Evolutionary conservation across 1,140 invertebrate species (phyloP), one percentile per base, ranked within the genome.

Genomic region (Tetragonula clypearis): DNA sequence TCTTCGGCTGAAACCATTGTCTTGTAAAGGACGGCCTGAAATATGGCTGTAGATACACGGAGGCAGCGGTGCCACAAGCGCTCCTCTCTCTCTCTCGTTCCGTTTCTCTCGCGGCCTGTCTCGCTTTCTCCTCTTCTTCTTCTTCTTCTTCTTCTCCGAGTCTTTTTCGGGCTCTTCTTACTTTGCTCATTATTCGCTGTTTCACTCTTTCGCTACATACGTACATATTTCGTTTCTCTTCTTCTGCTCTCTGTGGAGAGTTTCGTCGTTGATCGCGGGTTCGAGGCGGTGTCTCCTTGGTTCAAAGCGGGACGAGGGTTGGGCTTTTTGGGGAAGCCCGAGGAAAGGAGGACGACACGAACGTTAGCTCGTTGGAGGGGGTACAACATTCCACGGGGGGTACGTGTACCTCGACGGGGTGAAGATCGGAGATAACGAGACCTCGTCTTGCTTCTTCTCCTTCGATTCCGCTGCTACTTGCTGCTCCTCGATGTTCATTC

Each of bases 1-100:
- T 84, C 78, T 87, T 88, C 88, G 88, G 86, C 86, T 93, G 92
- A 93, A 93, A 92, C 91, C 92, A 93, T 93, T 93, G 92, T 93
- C 92, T 93, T 93, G 92, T 93, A 92, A 93, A 92, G 90, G 87
- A 88, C 91, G 86, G 85, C 17, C 86, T 92, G 88, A 93, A 93
- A 92, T 93, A 93, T 93, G 84, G 90, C 91, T 82, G 86, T 79
- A 93, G 92, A 93, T 93, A 93, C 88, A 91, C 84, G 85, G 89
- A 86, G 87, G 85, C 83, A 83, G 82, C 71, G 71, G 75, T 21
- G 26, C 30, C 41, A 60, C 0, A 55, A 23, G 6, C 60, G 76
- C 49, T 76, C 55, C 73, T 82, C 6, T 41, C 41, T 49, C 41
- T 56, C 69, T 82, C 23, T 80, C 82, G 62, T 79, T 62, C 66